These are phyloP conservation scores for Elaphurus davidianus DNA, from an alignment of 2,113 vertebrate genomes.

Conservation along the genomic window DNA sequence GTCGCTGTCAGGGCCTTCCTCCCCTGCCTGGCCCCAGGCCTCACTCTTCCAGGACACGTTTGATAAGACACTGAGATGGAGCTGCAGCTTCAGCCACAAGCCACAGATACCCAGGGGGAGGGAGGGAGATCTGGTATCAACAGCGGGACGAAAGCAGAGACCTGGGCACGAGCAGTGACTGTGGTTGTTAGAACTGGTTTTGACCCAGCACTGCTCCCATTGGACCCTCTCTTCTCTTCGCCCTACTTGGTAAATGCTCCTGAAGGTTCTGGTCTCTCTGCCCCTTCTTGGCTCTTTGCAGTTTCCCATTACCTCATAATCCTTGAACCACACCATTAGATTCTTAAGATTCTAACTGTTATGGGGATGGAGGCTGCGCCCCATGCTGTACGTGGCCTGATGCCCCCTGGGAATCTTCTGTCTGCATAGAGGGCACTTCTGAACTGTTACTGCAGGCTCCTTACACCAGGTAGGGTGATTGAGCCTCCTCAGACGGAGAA, in stretches of 20 bases:
- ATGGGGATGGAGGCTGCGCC: background rate
- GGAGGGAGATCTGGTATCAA: background rate
- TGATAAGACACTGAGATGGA: background rate
- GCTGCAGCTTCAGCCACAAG: background rate
- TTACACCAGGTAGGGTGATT: background rate
- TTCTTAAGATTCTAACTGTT: background rate
- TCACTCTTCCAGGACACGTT: background rate
- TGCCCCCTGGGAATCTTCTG: background rate
- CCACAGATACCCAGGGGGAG: background rate
- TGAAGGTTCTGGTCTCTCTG: background rate
- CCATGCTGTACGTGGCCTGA: rapidly evolving
- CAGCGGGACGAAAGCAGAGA: background rate
- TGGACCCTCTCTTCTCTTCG: background rate
- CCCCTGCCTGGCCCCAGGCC: background rate
- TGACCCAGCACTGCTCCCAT: background rate
- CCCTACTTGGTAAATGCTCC: background rate
- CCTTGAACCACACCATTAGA: background rate
- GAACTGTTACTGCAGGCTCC: background rate
- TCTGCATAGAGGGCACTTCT: background rate
- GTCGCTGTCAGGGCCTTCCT: background rate
- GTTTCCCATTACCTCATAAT: background rate
- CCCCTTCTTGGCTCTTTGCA: no score
- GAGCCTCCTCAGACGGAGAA: background rate
- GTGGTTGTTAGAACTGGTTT: background rate
- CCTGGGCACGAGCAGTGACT: background rate